Percentiles rank a stretch among this genome's conserved stretches.
Conservation (phyloP, 2,113 vertebrate genomes). For the Calidris pygmaea region DNA sequence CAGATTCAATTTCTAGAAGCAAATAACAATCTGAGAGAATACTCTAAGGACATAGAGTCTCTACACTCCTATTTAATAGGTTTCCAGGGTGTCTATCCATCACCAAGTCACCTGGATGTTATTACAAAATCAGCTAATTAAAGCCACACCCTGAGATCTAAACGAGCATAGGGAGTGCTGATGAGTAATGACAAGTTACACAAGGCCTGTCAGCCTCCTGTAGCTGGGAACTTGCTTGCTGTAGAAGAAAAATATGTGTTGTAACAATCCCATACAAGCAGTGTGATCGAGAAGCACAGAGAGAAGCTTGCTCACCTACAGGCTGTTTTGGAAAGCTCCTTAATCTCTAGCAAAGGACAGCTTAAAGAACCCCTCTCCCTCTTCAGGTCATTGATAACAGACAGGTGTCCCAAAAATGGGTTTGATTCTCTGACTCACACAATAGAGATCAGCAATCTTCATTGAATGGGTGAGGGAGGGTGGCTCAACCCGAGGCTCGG, state of each 20-base stretch:
- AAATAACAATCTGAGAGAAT: not conserved
- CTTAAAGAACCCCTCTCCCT: not conserved
- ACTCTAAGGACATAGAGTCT: not conserved
- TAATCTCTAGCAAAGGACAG: not conserved
- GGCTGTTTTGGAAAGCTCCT: not conserved
- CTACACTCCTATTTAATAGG: not conserved
- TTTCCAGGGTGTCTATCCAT: constrained; percentile 33
- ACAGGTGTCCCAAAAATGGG: not conserved
- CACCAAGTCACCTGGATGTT: not conserved
- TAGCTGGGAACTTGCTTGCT: constrained; percentile 27
- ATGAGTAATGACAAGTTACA: constrained; percentile 37
- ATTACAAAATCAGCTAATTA: constrained; percentile 59
- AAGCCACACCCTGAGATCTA: constrained; percentile 45
- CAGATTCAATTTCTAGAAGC: not conserved
- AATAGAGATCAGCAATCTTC: not conserved
- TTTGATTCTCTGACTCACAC: not conserved
- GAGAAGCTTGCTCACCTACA: not conserved
- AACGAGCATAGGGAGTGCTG: not conserved
- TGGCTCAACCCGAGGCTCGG: not conserved
- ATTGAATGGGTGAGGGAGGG: not conserved
- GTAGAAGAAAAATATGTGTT: not conserved
- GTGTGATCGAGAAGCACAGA: not conserved
- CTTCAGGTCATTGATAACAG: not conserved
- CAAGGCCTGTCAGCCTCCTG: constrained; percentile 26
- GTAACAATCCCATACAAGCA: not conserved